A percentile compares a stretch with the other conserved stretches of the same genome.
phyloP scores from a whole-genome alignment of 1,140 invertebrate genomes.

The Ptiloglossa arizonensis region DNA sequence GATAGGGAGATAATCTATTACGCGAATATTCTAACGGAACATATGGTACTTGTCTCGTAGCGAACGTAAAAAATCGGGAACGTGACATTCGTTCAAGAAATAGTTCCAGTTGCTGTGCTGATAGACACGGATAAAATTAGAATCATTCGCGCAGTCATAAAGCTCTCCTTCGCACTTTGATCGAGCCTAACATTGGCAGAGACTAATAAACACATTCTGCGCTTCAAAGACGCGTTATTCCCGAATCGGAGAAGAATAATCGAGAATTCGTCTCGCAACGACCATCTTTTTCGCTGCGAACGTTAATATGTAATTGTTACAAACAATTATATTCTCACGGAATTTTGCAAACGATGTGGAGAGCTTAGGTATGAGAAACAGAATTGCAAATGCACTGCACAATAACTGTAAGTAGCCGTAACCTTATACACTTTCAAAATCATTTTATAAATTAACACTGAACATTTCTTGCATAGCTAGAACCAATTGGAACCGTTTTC shows the following conservation, averaged over 20 bases:
- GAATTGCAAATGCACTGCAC: no score
- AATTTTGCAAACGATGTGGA: not conserved
- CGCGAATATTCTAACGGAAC: not conserved
- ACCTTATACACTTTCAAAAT: no score
- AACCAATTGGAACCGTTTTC: no score
- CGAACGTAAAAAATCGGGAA: constrained; percentile 11
- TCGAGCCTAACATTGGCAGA: not conserved
- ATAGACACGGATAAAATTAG: constrained; percentile 31
- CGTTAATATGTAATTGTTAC: not conserved
- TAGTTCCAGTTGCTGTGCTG: not conserved
- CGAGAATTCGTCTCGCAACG: not conserved
- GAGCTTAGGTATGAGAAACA: no score
- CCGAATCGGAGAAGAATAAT: not conserved
- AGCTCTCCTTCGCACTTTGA: constrained; percentile 16
- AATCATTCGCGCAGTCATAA: constrained; percentile 25
- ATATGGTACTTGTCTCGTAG: not conserved
- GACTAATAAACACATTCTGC: constrained; percentile 29
- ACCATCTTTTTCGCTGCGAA: not conserved
- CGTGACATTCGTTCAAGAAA: not conserved
- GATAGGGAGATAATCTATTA: not conserved
- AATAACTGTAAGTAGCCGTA: no score
- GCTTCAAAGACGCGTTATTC: constrained; percentile 10
- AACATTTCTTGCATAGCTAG: no score
- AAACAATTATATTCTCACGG: not conserved
- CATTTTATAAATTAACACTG: no score